A percentile compares a stretch with the other conserved stretches of the same genome.
phyloP scores from a whole-genome alignment of 2,888 invertebrate genomes.

The Andrena chrysosceles region DNA sequence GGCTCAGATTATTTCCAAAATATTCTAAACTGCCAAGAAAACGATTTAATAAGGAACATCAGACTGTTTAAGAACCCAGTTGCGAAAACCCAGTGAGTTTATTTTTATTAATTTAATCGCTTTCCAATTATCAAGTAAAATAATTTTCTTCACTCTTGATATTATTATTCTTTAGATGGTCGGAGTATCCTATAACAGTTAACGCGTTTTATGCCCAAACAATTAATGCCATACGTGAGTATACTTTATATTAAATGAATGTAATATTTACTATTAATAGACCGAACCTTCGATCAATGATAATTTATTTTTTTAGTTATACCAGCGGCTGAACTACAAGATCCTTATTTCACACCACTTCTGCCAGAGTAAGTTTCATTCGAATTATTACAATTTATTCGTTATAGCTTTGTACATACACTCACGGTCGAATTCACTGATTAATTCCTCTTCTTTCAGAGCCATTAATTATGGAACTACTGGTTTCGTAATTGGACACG shows the following conservation, averaged over 20 bases:
- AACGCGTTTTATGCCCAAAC: constrained; percentile 60
- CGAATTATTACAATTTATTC: constrained; percentile 6
- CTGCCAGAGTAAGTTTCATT: constrained; percentile 62
- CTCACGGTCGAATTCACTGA: not conserved
- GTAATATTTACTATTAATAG: not conserved
- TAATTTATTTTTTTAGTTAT: constrained; percentile 50
- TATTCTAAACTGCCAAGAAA: constrained; percentile 51
- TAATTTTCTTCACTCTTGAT: not conserved
- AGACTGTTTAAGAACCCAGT: constrained; percentile 1
- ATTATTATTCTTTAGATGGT: constrained; percentile 51
- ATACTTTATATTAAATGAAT: not conserved
- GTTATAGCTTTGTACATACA: not conserved
- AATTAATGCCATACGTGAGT: constrained; percentile 63
- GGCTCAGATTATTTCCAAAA: constrained; percentile 63
- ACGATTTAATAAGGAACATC: constrained; percentile 19
- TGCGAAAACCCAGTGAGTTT: constrained; percentile 41
- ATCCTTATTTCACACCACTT: constrained; percentile 58
- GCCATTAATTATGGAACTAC: constrained; percentile 64
- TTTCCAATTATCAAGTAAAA: not conserved
- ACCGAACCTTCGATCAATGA: not conserved
- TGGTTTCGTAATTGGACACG: constrained; percentile 68
- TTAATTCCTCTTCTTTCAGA: constrained; percentile 34
- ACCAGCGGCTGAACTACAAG: constrained; percentile 66
- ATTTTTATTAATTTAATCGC: not conserved
- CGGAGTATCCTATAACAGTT: constrained; percentile 57